phyloP scores from a whole-genome alignment of 2,113 vertebrate species.

The Syngnathus floridae region DNA sequence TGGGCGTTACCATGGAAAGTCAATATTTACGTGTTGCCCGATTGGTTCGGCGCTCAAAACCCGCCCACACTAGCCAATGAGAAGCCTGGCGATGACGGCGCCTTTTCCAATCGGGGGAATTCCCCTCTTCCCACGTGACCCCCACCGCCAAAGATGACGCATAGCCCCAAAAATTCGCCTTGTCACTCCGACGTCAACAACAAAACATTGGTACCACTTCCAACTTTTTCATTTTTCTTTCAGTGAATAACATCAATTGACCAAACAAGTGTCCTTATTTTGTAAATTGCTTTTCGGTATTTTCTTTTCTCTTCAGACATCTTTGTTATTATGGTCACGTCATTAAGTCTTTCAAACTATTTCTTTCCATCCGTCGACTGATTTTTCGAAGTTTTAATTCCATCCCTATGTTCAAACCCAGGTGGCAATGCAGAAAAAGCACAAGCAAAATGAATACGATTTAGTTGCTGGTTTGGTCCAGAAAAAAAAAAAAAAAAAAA shows the following conservation, averaged over 20 bases:
- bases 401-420: too few relatives aligned
- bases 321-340: too few relatives aligned
- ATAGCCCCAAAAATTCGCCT: neutral
- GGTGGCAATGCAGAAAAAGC: too few relatives aligned
- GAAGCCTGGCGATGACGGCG: conserved; percentile 48
- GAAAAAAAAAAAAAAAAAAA: too few relatives aligned
- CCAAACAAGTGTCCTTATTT: too few relatives aligned
- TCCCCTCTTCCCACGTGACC: conserved; percentile 22
- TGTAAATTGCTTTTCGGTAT: too few relatives aligned
- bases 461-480: too few relatives aligned
- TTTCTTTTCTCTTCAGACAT: too few relatives aligned
- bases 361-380: too few relatives aligned
- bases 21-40: conserved; percentile 3
- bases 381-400: too few relatives aligned
- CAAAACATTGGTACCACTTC: neutral
- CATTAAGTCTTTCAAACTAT: too few relatives aligned
- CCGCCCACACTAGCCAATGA: conserved; percentile 11
- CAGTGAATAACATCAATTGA: neutral
- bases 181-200: conserved; percentile 14
- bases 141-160: neutral
- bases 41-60: conserved; percentile 16
- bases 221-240: neutral
- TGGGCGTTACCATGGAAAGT: neutral
- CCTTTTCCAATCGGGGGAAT: conserved; percentile 43
- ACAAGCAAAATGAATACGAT: too few relatives aligned